A percentile compares a stretch with the other conserved stretches of the same genome.
Evolutionary conservation across 1,140 invertebrate species (phyloP).

Genomic region (Drosophila sulfurigaster): DNA sequence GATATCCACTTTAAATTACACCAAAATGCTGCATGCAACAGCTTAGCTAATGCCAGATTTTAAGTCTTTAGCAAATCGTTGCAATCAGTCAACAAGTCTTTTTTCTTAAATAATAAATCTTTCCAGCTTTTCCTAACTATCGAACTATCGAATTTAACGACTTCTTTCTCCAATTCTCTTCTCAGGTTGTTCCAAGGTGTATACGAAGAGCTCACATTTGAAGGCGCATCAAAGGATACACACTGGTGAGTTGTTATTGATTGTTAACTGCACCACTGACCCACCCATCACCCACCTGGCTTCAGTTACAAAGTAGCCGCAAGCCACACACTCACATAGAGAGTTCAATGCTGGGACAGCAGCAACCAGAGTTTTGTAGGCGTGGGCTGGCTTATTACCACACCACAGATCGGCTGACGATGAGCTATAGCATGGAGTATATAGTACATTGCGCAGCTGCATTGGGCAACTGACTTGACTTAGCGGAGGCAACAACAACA

Average conservation of each 20-base stretch:
- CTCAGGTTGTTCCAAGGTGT: constrained; percentile 98
- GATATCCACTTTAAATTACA: constrained; percentile 3
- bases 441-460: constrained; percentile 52
- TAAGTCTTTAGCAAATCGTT: not conserved
- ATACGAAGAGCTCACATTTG: constrained; percentile 99
- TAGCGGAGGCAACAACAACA: constrained; percentile 3
- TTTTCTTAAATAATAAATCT: constrained; percentile 27
- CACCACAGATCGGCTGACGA: constrained; percentile 43
- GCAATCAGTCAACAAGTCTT: no score
- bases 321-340: constrained; percentile 25
- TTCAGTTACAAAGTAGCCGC: constrained; percentile 37
- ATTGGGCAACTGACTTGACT: constrained; percentile 57
- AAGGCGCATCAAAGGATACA: constrained; percentile 99
- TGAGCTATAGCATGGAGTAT: constrained; percentile 31
- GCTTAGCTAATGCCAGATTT: not conserved
- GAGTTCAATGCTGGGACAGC: constrained; percentile 13
- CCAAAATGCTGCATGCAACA: constrained; percentile 5
- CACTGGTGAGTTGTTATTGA: constrained; percentile 91
- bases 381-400: constrained; percentile 53
- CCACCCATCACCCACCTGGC: constrained; percentile 28
- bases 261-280: constrained; percentile 24
- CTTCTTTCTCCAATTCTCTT: constrained; percentile 53
- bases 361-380: constrained; percentile 13
- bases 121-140: not conserved
- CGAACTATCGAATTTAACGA: not conserved